These are phyloP conservation scores for Ptychadena robeensis DNA, from an alignment of 2,797 vertebrate species.

Conservation along the genomic window DNA sequence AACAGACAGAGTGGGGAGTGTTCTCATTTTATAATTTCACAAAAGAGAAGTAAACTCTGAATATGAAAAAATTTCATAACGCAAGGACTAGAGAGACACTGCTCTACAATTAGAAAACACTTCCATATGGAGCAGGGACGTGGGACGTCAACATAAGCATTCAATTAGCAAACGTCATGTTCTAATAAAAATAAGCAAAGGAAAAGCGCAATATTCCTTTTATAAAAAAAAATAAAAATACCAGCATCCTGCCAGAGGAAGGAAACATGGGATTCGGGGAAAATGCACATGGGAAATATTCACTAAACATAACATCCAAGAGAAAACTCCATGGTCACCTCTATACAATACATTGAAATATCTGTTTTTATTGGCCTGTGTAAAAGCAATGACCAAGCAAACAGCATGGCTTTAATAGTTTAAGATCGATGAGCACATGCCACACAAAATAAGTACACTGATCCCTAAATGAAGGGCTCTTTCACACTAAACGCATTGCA, in stretches of 20 bases:
- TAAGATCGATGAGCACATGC: too few species aligned
- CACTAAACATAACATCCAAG: neutral
- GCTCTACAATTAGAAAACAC: neutral
- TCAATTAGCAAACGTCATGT: neutral
- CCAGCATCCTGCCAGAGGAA: constrained; percentile 30
- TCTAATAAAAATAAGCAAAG: constrained; percentile 4
- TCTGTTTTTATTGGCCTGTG: neutral
- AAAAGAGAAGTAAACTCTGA: too few species aligned
- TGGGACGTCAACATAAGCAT: neutral
- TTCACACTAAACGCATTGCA: too few species aligned
- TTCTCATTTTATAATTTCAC: too few species aligned
- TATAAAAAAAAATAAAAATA: neutral
- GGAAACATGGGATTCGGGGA: constrained; percentile 16
- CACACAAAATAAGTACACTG: too few species aligned
- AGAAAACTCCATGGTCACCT: neutral
- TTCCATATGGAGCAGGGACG: neutral
- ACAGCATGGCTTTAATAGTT: too few species aligned
- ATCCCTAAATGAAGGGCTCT: neutral
- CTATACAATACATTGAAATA: neutral
- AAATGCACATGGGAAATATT: constrained; percentile 17
- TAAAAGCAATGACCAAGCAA: too few species aligned
- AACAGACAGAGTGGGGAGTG: too few species aligned
- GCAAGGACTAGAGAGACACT: neutral
- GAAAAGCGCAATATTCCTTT: neutral
- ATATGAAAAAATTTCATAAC: too few species aligned